Evolutionary conservation across 2,797 vertebrate species (phyloP), one percentile per base, ranked within the genome.

Genomic region (Pseudochromis fuscus): DNA sequence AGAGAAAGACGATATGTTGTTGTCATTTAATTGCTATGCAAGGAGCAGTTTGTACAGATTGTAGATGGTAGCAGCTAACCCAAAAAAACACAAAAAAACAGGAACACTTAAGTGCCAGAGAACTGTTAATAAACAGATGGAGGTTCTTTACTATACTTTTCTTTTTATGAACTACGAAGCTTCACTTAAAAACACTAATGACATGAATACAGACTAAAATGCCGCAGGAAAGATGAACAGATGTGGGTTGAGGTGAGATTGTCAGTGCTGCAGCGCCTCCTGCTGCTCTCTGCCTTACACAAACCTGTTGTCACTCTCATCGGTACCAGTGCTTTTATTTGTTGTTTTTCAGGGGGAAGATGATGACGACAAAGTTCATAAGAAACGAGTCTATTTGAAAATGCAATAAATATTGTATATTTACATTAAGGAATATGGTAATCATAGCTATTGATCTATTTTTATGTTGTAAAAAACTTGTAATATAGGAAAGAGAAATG

Each of bases 381-480:
- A 81, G 57, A 86, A 81, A 72, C 56, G 49, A 81, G 81, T 89
- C 74, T 91, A 89, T 90, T 88, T 91, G 84, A 90, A 91, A 93
- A 93, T 88, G 91, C 92, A 92, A 94, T 92, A 95, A 89, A 88
- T 91, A 90, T 91, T 92, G 91, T 94, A 89, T 91, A 91, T 94
- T 94, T 90, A 89, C 92, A 88, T 81, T 82, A 93, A 87, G 88
- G 90, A 89, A 90, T 89, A 83, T 89, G 75, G 85, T 93, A 92
- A 94, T 93, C 82, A 84, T 95, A 94, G 89, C 77, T 92, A 90
- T 75, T 91, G 93, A 95, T 96, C 91, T 95, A 90, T 96, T 96
- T 95, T 92, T 96, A 93, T 92, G 92, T 93, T 95, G 94, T 95
- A 94, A 91, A 95, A 93, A 92, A 83, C 84, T 91, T 94, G 92